Conservation (phyloP, 2,888 invertebrate species). For the Agonopterix alstromeriana region DNA sequence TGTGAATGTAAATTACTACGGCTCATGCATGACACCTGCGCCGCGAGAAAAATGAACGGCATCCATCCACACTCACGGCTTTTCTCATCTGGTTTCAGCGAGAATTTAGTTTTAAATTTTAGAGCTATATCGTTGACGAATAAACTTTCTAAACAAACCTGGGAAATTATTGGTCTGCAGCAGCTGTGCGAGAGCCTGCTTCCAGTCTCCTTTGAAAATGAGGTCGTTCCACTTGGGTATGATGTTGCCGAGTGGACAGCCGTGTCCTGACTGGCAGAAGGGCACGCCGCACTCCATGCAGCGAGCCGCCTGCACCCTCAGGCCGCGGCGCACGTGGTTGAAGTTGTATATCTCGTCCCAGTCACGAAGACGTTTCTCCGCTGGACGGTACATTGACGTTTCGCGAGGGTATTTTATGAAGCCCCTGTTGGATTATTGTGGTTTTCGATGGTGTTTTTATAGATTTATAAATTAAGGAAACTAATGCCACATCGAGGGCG, state of each 20-base stretch:
- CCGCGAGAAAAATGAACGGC: too few species aligned
- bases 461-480: too few species aligned
- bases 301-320: constrained; percentile 93
- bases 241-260: constrained; percentile 98
- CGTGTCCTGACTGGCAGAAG: constrained; percentile 89
- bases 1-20: too few species aligned
- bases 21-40: too few species aligned
- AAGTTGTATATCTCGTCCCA: constrained; percentile 98
- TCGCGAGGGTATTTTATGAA: constrained; percentile 98
- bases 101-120: too few species aligned
- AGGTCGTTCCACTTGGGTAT: constrained; percentile 99
- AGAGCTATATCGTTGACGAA: too few species aligned
- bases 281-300: constrained; percentile 99
- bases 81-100: too few species aligned
- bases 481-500: too few species aligned
- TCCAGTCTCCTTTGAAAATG: constrained; percentile 96
- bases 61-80: too few species aligned
- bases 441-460: background rate
- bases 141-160: constrained; percentile 36
- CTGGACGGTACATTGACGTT: constrained; percentile 89
- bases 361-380: constrained; percentile 90
- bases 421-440: constrained; percentile 76
- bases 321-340: constrained; percentile 89
- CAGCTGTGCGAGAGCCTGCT: constrained; percentile 93
- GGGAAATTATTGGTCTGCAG: constrained; percentile 99